Base-by-base conservation (phyloP, 2,113 vertebrate species). In the Callionymus lyra region DNA sequence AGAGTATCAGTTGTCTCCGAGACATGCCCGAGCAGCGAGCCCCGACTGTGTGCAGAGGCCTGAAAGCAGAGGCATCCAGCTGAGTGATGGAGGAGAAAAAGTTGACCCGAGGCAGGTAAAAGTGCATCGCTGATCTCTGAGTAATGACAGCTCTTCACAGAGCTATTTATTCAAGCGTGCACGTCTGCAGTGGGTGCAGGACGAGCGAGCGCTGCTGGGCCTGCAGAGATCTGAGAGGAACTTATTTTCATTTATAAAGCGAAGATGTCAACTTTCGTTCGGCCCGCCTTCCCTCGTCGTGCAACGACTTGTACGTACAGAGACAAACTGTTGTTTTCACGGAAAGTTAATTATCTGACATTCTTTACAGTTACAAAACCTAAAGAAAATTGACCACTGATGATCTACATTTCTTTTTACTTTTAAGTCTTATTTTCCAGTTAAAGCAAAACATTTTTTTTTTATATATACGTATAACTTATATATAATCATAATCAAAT, bases 41-140 rank as follows among this genome's bases (percentile, higher is more conserved):
- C 32, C 31, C 52, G 51, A 44, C 76, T 63, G 62, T 34, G 16
- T 60, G 54, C 57, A 65, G 18, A 65, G 6, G 52, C 38, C 17
- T 63, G n/a, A 39, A 41, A 61, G 56, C 63, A 34, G 34, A 59
- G 40, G 31, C 13, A 12, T 4, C 39, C 47, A 63, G 19, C 52
- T 70, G 74, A 79, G 42, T 63, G 78, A 79, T 61, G 52, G 47
- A 33, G 55, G 50, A 40, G 54, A 45, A 59, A 62, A n/a, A 59
- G 37, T 41, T 59, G 10, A 58, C 77, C 72, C 38, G 10, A 12
- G 76, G 79, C 70, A 52, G 63, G 46, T 65, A 63, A 47, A 60
- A 53, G 61, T 76, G 71, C 65, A 79, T 76, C 65, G 63, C 70
- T 65, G 65, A 65, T 57, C 53, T 68, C 33, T 84, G 82, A 83